These are phyloP conservation scores for Erpornis zantholeuca DNA, from an alignment of 2,113 vertebrate genomes.

Conservation along the genomic window DNA sequence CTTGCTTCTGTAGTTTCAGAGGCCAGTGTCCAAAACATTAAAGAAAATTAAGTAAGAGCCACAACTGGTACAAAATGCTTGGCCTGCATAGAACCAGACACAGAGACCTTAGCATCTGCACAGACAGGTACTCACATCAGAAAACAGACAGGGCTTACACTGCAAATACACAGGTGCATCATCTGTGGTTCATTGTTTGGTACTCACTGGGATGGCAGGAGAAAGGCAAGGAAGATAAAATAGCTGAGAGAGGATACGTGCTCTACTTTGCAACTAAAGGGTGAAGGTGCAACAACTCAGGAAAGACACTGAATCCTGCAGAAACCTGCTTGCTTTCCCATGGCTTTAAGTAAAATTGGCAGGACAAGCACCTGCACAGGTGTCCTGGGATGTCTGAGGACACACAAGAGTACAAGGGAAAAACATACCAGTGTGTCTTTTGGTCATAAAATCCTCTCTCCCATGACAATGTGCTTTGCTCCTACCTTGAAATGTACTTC, in stretches of 20 bases:
- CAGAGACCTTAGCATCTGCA: rapidly evolving
- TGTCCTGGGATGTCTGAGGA: background rate
- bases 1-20: background rate
- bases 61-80: background rate
- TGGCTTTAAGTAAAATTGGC: background rate
- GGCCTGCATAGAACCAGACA: background rate
- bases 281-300: background rate
- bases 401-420: background rate
- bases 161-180: background rate
- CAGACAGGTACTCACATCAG: background rate
- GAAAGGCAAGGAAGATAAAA: background rate
- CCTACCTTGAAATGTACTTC: background rate
- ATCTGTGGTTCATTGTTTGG: background rate
- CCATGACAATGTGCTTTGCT: background rate
- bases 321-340: background rate
- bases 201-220: background rate
- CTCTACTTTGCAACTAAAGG: background rate
- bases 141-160: rapidly evolving
- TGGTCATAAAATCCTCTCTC: background rate
- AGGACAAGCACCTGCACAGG: background rate
- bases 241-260: rapidly evolving
- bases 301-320: background rate
- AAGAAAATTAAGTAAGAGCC: background rate
- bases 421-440: background rate
- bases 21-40: background rate